Evolutionary conservation across 1,140 invertebrate genomes (phyloP), one percentile per base, ranked within the genome.

Genomic region (Theocolax elegans): DNA sequence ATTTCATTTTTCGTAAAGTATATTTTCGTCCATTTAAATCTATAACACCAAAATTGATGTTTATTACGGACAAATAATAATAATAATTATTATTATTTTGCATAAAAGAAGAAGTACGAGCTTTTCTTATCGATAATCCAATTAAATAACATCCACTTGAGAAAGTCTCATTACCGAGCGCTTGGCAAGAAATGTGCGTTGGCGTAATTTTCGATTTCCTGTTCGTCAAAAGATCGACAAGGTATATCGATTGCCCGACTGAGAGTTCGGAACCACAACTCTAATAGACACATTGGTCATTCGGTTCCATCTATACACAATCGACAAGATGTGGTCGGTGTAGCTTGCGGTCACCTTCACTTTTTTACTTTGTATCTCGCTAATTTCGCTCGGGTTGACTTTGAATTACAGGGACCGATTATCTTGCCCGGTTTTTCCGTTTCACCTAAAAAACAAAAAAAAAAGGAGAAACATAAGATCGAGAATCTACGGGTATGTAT

Each of bases 201-300:
- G 42, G n/a, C 6, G 65, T 67, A 59, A 67, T 67, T 67, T 15
- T 54, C 66, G 66, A 68, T 51, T 68, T 68, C 66, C 66, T 59
- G 64, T n/a, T 40, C n/a, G 0, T 46, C n/a, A 25, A 65, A 12
- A 10, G 29, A 7, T 29, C 60, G 27, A 1, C 8, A 9, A 2
- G 29, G 13, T 8, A 21, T 27, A 42, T 25, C 51, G 25, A 46
- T 48, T 31, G 6, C 31, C 13, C 7, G 3, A 6, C 4, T n/a
- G 10, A 12, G 10, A 35, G 19, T 7, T 35, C 25, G 0, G 60
- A 35, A 68, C 66, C 66, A 23, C 66, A 68, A 21, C 17, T 49
- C 64, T 56, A 46, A 66, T 66, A 66, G 53, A 56, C 53, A 66
- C 40, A 35, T 66, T n/a, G 35, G 12, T 27, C 6, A 13, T n/a